Base-by-base conservation (phyloP, 2,797 vertebrate genomes). In the Acanthiza pusilla region DNA sequence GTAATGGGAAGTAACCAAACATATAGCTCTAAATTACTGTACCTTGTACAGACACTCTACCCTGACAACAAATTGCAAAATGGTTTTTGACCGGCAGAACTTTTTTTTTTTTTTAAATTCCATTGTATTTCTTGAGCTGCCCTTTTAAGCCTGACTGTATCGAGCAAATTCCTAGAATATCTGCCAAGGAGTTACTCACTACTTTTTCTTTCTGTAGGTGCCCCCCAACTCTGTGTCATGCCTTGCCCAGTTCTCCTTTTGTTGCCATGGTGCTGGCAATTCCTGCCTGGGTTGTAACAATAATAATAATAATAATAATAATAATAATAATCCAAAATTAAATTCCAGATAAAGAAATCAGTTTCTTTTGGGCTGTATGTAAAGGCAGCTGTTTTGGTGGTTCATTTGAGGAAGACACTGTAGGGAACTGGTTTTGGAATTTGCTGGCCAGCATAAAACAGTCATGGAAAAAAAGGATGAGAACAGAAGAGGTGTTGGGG, bases 211-310 rank as follows among this genome's bases (percentile, higher is more conserved):
- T 29, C 34, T 43, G 7, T 34, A 62, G 27, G 40, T 74, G 16
- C 7, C 5, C 32, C 27, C 15, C 13, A n/a, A 2, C 11, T 26
- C 40, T 0, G 0, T 43, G 21, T 38, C 22, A 2, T 32, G 36
- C 38, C 17, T 10, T 7, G 12, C 27, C 19, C 25, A 2, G 23
- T 36, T 73, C 17, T 73, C 47, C 61, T 50, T 40, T 20, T 34
- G 22, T 42, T 70, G 36, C 29, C 0, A 0, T 47, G 29, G 25
- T 89, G 54, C 54, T 89, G 70, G 38, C 7, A 65, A 7, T 43
- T 63, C 47, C 51, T 80, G 55, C 50, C 34, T 4, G 3, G 21
- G 8, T 14, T 62, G 38, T 38, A 38, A 38, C 11, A 38, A 38
- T 38, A n/a, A n/a, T n/a, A n/a, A n/a, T n/a, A n/a, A n/a, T n/a